phyloP scores from a whole-genome alignment of 23 tunicate genomes.

The Diplosoma virens region DNA sequence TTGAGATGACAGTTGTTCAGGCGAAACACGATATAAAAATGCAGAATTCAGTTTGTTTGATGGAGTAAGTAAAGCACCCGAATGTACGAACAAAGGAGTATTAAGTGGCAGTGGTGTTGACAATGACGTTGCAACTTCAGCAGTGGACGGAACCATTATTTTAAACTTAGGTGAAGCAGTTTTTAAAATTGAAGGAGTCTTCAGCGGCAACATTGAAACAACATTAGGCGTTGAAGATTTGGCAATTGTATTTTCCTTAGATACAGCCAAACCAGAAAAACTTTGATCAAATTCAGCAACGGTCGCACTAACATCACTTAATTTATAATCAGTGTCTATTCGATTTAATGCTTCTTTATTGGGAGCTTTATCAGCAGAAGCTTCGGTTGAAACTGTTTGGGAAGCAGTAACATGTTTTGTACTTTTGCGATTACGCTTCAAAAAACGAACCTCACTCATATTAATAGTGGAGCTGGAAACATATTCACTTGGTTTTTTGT shows the following conservation, averaged over 20 bases:
- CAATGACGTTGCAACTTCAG: neutral
- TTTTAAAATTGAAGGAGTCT: slow-evolving; percentile 39
- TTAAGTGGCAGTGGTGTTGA: slow-evolving; percentile 38
- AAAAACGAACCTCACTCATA: neutral
- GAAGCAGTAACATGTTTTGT: too few relatives aligned
- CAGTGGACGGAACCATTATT: neutral
- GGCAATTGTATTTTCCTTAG: too few relatives aligned
- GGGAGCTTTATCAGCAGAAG: too few relatives aligned
- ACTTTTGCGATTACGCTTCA: neutral
- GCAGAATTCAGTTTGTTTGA: slow-evolving; percentile 16
- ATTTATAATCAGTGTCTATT: too few relatives aligned
- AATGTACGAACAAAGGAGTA: slow-evolving; percentile 79
- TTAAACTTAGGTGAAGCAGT: slow-evolving; percentile 13
- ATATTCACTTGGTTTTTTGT: slow-evolving; percentile 59
- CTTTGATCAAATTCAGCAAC: too few relatives aligned
- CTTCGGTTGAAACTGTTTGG: too few relatives aligned
- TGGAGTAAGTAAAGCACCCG: slow-evolving; percentile 39
- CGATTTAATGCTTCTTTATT: too few relatives aligned
- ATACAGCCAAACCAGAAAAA: too few relatives aligned
- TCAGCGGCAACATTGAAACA: neutral
- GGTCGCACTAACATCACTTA: too few relatives aligned
- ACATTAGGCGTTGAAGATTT: too few relatives aligned
- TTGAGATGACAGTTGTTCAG: neutral
- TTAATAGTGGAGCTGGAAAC: too few relatives aligned
- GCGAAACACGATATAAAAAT: slow-evolving; percentile 36